Conservation (phyloP, 2,113 vertebrate genomes). For the Malurus alboscapulatus region DNA sequence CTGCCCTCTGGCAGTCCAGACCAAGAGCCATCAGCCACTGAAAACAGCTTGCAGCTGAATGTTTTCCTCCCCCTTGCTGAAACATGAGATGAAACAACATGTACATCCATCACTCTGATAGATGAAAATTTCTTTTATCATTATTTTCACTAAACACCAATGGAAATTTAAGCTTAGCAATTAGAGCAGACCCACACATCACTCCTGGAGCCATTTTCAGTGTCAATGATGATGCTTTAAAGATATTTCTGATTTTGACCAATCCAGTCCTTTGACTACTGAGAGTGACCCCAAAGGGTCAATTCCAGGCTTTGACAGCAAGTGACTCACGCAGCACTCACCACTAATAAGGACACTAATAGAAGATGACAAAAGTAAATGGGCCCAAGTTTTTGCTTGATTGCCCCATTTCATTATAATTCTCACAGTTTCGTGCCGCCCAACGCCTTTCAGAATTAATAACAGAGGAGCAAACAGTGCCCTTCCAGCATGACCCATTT, state of each 20-base stretch:
- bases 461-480: background rate
- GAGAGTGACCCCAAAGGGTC: background rate
- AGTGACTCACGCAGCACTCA: background rate
- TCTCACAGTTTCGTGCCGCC: background rate
- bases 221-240: background rate
- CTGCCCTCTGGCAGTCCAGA: background rate
- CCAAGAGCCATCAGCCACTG: background rate
- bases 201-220: background rate
- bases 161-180: background rate
- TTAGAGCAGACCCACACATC: background rate
- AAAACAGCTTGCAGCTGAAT: background rate
- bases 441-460: background rate
- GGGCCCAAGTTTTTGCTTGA: background rate
- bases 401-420: background rate
- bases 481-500: background rate
- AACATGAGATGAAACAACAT: background rate
- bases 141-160: background rate
- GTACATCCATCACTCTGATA: background rate
- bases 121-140: background rate
- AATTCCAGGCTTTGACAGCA: background rate
- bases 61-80: background rate
- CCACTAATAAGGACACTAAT: conserved; percentile 15
- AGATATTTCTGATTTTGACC: background rate
- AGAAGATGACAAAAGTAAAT: conserved; percentile 33
- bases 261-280: background rate